A percentile compares a stretch with the other conserved stretches of the same genome.
phyloP scores from a whole-genome alignment of 1,140 invertebrate genomes.

The Drosophila quadrilineata region DNA sequence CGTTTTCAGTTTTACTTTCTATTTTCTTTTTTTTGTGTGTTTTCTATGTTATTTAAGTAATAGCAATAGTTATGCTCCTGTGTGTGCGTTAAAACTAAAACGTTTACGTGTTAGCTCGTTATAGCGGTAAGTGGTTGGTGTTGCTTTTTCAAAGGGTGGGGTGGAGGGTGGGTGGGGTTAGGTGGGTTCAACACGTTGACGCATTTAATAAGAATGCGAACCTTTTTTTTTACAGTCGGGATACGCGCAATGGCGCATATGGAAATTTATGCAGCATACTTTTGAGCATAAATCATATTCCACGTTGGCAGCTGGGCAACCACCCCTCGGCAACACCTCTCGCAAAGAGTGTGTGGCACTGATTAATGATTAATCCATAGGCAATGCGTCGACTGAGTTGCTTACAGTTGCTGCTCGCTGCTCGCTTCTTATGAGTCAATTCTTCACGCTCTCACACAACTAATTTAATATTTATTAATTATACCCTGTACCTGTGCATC shows the following conservation, averaged over 20 bases:
- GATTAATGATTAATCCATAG: slow-evolving; percentile 58
- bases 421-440: slow-evolving; percentile 36
- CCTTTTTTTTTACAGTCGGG: slow-evolving; percentile 36
- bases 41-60: no score
- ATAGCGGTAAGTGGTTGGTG: no score
- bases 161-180: no score
- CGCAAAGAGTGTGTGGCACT: slow-evolving; percentile 19
- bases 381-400: slow-evolving; percentile 40
- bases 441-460: slow-evolving; percentile 33
- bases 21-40: no score
- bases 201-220: slow-evolving; percentile 35
- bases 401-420: no score
- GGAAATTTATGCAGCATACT: slow-evolving; percentile 49
- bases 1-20: no score
- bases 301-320: slow-evolving; percentile 23
- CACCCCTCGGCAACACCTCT: not conserved
- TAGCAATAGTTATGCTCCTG: not conserved
- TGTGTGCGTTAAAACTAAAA: slow-evolving; percentile 17
- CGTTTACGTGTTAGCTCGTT: slow-evolving; percentile 24
- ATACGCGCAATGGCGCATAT: slow-evolving; percentile 27
- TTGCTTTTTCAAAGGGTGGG: no score
- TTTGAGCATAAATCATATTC: slow-evolving; percentile 50
- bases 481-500: slow-evolving; percentile 9
- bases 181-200: slow-evolving; percentile 34
- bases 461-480: slow-evolving; percentile 55